Conservation (phyloP, 2,113 vertebrate genomes). For the Holacanthus passer region DNA sequence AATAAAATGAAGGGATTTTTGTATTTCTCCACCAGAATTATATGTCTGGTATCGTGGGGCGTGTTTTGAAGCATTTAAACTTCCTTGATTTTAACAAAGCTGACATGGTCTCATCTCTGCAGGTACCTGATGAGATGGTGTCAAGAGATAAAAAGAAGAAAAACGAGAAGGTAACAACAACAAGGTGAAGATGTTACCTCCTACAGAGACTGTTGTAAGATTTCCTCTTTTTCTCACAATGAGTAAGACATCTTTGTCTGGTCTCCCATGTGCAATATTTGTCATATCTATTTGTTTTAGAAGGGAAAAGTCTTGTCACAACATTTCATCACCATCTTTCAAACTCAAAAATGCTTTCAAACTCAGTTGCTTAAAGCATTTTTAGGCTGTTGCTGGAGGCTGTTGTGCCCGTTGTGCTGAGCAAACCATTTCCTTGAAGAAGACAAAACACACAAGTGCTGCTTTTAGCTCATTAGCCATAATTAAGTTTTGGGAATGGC, state of each 20-base stretch:
- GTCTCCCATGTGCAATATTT: background rate
- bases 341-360: background rate
- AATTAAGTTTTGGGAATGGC: background rate
- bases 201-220: background rate
- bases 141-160: slow-evolving; percentile 5
- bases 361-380: background rate
- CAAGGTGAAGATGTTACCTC: background rate
- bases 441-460: background rate
- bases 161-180: background rate
- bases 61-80: background rate
- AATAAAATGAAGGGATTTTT: too few species aligned
- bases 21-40: background rate
- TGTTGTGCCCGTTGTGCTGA: background rate
- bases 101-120: background rate
- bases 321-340: background rate
- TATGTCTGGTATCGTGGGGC: background rate
- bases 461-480: background rate
- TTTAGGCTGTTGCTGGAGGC: background rate
- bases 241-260: background rate
- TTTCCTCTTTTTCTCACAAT: background rate
- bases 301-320: background rate
- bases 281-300: background rate
- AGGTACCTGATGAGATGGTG: slow-evolving; percentile 9
- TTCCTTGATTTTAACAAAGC: background rate
- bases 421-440: background rate